Percentiles rank a stretch among this genome's conserved stretches.
phyloP scores from a whole-genome alignment of 23 tunicate species.

The Halocynthia aurantium region DNA sequence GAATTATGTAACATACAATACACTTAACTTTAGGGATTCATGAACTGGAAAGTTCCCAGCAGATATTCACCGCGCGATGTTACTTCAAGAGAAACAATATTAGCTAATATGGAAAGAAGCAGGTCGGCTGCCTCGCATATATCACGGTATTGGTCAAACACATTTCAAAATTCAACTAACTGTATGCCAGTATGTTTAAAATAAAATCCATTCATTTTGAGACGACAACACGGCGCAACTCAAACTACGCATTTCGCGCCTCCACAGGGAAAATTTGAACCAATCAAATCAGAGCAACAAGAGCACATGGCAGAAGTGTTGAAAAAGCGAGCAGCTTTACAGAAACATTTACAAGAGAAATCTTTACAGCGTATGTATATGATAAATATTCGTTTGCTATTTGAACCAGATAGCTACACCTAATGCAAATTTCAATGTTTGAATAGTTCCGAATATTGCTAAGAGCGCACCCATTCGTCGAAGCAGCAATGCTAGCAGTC shows the following conservation, averaged over 20 bases:
- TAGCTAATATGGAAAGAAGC: conserved; percentile 15
- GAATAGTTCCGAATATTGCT: conserved; percentile 19
- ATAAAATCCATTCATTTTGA: conserved; percentile 9
- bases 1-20: too few relatives aligned
- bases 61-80: conserved; percentile 56
- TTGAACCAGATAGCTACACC: neutral
- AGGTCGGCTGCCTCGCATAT: conserved; percentile 11
- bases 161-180: conserved; percentile 1
- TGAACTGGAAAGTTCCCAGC: conserved; percentile 90
- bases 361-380: conserved; percentile 7
- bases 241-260: conserved; percentile 81
- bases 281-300: conserved; percentile 88
- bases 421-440: neutral
- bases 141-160: neutral
- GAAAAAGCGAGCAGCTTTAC: conserved; percentile 36
- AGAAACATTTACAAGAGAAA: conserved; percentile 21
- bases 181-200: neutral
- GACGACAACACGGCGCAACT: conserved; percentile 67
- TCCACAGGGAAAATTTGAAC: conserved; percentile 74
- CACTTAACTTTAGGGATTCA: conserved; percentile 44
- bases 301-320: conserved; percentile 81
- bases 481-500: conserved; percentile 28
- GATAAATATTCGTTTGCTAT: neutral
- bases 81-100: neutral
- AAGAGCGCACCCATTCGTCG: conserved; percentile 22